Evolutionary conservation across 2,888 invertebrate genomes (phyloP), one percentile per base, ranked within the genome.

Genomic region (Pseudanteris insignis): DNA sequence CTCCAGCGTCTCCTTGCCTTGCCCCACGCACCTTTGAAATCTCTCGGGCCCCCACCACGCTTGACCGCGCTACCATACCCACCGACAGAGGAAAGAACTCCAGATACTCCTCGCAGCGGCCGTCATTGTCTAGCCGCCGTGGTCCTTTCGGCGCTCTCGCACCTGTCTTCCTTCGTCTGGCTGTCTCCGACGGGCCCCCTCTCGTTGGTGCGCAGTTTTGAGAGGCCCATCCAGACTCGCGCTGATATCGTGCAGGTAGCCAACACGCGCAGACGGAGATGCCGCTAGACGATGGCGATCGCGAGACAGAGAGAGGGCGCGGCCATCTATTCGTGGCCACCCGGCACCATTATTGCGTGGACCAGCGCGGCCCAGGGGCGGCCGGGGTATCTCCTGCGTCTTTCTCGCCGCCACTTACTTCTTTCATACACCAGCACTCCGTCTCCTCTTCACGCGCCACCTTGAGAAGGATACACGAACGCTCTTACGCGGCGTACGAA

Each of bases 171-270:
- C 46, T 46, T n/a, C n/a, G n/a, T n/a, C n/a, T n/a, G n/a, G n/a
- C n/a, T n/a, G n/a, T 47, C 26, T 26, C 26, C 8, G 2, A 2
- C 40, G 53, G 41, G 34, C 41, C 50, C 55, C 53, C 54, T 37
- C 54, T 55, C 40, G 41, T 51, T 61, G 60, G 58, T 36, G 37
- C 55, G 46, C 53, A 48, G 60, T 50, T 60, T 61, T 54, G 61
- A 54, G 50, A 50, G 58, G 55, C 44, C 41, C 54, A 33, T 47
- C 47, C 58, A 63, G 57, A 33, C 41, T 43, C 57, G 55, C 36
- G 47, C 46, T 59, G 59, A 40, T 64, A 64, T 59, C 68, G 66
- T 67, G 71, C 75, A 73, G 76, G 75, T 74, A 73, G 74, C 71
- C 65, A 59, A 64, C 53, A 65, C 48, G 46, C 54, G 34, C 13